Evolutionary conservation across 2,113 vertebrate genomes (phyloP), one percentile per base, ranked within the genome.

Genomic region (Calypte anna): DNA sequence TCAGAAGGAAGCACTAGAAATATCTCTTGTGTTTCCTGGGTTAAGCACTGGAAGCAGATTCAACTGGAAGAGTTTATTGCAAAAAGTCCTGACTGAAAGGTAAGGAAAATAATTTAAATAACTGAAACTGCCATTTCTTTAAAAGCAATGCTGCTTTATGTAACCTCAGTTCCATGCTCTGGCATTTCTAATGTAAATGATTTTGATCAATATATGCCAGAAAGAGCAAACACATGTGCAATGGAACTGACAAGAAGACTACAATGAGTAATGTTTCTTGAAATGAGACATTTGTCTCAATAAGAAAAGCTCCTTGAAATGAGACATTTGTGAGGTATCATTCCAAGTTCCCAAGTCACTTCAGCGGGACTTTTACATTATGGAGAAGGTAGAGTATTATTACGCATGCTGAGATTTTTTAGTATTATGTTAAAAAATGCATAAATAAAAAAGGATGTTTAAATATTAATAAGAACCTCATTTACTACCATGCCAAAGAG

Each of bases 401-500:
- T 72, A 24, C 3, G 14, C n/a, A 63, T 3, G 2, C 28, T 58
- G 50, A 82, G 40, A 50, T 8, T 87, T 76, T 27, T 20, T 10
- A 91, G 48, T 77, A 59, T 30, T 16, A 31, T 8, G 70, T 66
- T 48, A 20, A 22, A 36, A 61, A 89, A 44, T 5, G 50, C 30
- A 50, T 14, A 30, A 73, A 51, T n/a, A 2, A 66, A 25, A 43
- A 36, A 17, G 3, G 8, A 55, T 8, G 4, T 28, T 64, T 73
- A 91, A 94, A 89, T 94, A 91, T 93, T 91, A 58, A 92, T 79
- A 76, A 66, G 58, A 66, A 43, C 6, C 6, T 69, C 27, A 77
- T 90, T 95, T 90, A 73, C 33, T 48, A 53, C 12, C 28, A 12
- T 48, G 55, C 54, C 82, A 94, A 69, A 94, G 46, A 40, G 24